phyloP scores from a whole-genome alignment of 2,888 invertebrate species.

The Nemotelus nigrinus region DNA sequence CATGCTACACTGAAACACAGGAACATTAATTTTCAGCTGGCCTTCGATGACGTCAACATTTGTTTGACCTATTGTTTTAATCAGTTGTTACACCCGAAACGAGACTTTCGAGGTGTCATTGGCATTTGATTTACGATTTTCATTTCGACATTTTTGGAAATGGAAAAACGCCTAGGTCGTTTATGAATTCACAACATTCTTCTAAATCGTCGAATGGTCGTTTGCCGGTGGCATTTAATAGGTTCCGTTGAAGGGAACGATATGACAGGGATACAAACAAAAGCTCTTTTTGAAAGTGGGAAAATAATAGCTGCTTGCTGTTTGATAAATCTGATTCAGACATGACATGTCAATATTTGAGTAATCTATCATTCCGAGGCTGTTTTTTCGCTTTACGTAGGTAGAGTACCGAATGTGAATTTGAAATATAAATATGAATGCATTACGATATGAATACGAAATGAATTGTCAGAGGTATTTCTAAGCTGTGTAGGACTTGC shows the following conservation, averaged over 20 bases:
- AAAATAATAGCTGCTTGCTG: conserved; percentile 17
- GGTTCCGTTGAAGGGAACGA: no score
- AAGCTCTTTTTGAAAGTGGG: background rate
- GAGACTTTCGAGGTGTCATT: background rate
- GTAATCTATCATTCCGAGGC: conserved; percentile 14
- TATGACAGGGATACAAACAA: background rate
- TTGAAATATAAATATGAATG: no score
- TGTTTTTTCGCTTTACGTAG: background rate
- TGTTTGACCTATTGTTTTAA: conserved; percentile 19
- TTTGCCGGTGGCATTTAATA: no score
- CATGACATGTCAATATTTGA: conserved; percentile 33
- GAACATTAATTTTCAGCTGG: conserved; percentile 11
- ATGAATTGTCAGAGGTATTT: no score
- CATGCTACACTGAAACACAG: no score
- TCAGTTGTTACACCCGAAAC: background rate
- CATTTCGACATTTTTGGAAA: conserved; percentile 24
- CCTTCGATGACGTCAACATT: conserved; percentile 27
- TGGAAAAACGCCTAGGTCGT: background rate
- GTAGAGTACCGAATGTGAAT: no score
- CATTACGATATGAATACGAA: no score
- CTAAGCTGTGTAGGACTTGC: no score
- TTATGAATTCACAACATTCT: background rate
- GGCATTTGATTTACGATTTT: conserved; percentile 34
- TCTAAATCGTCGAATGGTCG: no score
- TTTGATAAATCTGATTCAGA: conserved; percentile 26